A percentile compares a stretch with the other conserved stretches of the same genome.
Evolutionary conservation across 1,140 invertebrate species (phyloP).

Genomic region (Hydropsyche tenuis): DNA sequence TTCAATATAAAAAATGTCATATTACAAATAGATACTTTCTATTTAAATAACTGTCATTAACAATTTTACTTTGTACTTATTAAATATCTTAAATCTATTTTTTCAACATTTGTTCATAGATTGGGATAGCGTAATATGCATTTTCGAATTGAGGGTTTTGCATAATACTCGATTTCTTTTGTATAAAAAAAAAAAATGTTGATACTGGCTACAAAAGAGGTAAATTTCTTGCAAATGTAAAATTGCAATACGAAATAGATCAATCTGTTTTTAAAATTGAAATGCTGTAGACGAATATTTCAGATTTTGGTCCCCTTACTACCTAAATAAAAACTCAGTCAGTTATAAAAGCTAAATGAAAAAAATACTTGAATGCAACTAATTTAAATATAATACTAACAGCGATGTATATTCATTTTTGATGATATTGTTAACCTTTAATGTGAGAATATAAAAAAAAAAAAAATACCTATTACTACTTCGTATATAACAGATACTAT

Average conservation of each 20-base stretch:
- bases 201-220: conserved; percentile 19
- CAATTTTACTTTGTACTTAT: conserved; percentile 34
- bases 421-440: background rate
- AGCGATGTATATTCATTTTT: background rate
- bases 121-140: background rate
- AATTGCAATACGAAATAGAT: conserved; percentile 21
- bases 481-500: conserved; percentile 8
- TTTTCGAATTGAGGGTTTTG: too few species aligned
- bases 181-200: conserved; percentile 17
- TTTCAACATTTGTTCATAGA: conserved; percentile 3
- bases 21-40: conserved; percentile 15
- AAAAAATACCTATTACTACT: background rate
- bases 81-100: conserved; percentile 24
- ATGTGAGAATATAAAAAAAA: background rate
- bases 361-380: conserved; percentile 14
- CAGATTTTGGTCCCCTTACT: conserved; percentile 22
- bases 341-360: conserved; percentile 15
- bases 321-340: conserved; percentile 29
- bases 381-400: conserved; percentile 25
- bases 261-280: background rate
- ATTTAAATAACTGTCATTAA: conserved; percentile 36
- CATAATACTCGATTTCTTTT: too few species aligned
- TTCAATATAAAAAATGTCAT: conserved; percentile 35
- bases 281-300: background rate
- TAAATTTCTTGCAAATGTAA: conserved; percentile 21